phyloP scores from a whole-genome alignment of 1,140 invertebrate species.

The Pantala flavescens region DNA sequence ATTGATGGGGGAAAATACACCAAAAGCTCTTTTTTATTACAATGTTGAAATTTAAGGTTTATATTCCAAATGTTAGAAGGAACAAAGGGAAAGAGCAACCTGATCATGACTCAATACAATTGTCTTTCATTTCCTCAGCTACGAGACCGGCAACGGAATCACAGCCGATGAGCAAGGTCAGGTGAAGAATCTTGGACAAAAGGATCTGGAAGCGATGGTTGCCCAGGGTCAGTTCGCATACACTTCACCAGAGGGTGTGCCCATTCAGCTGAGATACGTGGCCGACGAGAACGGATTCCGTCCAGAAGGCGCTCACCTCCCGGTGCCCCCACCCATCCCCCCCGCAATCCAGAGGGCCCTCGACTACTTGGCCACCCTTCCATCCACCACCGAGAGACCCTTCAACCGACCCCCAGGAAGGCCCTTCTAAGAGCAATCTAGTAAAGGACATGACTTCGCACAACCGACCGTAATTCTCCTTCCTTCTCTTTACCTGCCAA shows the following conservation, averaged over 20 bases:
- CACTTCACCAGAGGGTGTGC: conserved; percentile 35
- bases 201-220: conserved; percentile 49
- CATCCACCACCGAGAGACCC: neutral
- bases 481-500: neutral
- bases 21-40: too few species aligned
- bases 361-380: conserved; percentile 29
- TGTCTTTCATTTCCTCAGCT: conserved; percentile 26
- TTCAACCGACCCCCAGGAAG: neutral
- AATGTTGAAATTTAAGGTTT: too few species aligned
- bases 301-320: conserved; percentile 24
- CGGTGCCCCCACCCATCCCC: conserved; percentile 22
- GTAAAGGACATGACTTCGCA: too few species aligned
- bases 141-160: conserved; percentile 48
- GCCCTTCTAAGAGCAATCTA: neutral
- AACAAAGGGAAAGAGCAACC: too few species aligned
- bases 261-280: conserved; percentile 30
- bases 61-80: too few species aligned
- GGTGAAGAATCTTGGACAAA: conserved; percentile 34
- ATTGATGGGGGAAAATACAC: too few species aligned
- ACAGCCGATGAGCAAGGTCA: conserved; percentile 39
- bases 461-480: neutral
- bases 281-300: conserved; percentile 31
- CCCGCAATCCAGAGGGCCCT: conserved; percentile 31
- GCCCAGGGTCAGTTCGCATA: conserved; percentile 74
- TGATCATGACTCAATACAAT: too few species aligned